Evolutionary conservation across 2,888 invertebrate species (phyloP), one percentile per base, ranked within the genome.

Genomic region (Amiota minor): DNA sequence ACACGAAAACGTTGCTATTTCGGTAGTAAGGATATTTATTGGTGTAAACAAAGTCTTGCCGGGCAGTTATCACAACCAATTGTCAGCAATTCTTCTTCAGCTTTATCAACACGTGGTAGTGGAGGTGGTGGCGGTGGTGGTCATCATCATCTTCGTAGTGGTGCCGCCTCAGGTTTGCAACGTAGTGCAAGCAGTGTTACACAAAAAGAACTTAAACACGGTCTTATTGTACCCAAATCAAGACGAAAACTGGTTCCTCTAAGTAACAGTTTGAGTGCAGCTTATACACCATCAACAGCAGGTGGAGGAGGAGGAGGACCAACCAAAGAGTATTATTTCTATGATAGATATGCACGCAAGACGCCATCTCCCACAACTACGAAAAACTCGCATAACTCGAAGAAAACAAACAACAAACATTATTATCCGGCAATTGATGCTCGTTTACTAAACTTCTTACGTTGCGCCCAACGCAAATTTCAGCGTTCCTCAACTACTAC

Each of bases 11-110:
- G 88, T 12, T 87, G 88, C 70, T 88, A 86, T 72, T 88, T 85
- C 72, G 88, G 86, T 55, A 86, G 79, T 75, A 87, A 82, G 76
- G 87, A 85, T 72, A 82, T 88, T 45, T 87, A 87, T 61, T 87
- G 88, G 88, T 87, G 87, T 74, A 87, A 87, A 62, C 86, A 87
- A 76, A 84, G 84, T 2, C 55, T 47, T 75, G 61, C 50, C 2
- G 10, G 20, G 59, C 70, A 61, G 14, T 10, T 14, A 9, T 18
- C 16, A 2, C 20, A 65, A 20, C 65, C 59, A 70, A 16, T 67
- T 47, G 50, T 12, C 62, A 69, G 6, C 46, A 35, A 47, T 59
- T 65, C 16, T 59, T 45, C 59, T n/a, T 20, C 16, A 76, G 1
- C 23, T 14, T 12, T 71, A 12, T 61, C 20, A 69, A 49, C 61